phyloP scores from a whole-genome alignment of 2,113 vertebrate species.

The Microtus oregoni region DNA sequence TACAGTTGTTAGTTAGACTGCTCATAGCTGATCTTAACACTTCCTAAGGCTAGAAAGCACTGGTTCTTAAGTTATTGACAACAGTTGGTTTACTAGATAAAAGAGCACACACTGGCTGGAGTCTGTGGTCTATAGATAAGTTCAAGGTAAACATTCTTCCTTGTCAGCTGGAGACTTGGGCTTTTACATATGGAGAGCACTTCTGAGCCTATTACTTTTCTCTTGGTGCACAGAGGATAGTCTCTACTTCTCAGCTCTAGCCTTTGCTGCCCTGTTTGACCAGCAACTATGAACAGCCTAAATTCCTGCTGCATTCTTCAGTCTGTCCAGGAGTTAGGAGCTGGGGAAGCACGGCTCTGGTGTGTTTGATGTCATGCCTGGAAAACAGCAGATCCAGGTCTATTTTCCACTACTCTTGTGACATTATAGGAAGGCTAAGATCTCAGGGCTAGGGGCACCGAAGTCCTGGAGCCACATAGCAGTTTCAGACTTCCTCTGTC shows the following conservation, averaged over 20 bases:
- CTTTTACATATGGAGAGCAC: neutral
- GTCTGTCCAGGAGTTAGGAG: neutral
- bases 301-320: neutral
- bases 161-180: neutral
- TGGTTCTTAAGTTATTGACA: constrained; percentile 24
- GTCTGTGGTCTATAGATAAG: neutral
- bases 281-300: neutral
- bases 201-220: neutral
- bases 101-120: neutral
- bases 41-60: constrained; percentile 9
- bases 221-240: neutral
- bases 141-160: neutral
- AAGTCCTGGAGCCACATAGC: neutral
- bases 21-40: neutral
- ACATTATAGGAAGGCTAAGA: neutral
- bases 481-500: neutral
- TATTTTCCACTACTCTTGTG: neutral
- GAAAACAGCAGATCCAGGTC: neutral
- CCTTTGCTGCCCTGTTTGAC: neutral
- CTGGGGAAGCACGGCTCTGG: neutral
- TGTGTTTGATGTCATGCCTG: constrained; percentile 5
- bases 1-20: neutral
- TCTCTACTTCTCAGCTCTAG: neutral
- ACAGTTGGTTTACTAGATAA: neutral
- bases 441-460: neutral